phyloP scores from a whole-genome alignment of 2,797 vertebrate species.

The Sebastiscus albofasciatus region DNA sequence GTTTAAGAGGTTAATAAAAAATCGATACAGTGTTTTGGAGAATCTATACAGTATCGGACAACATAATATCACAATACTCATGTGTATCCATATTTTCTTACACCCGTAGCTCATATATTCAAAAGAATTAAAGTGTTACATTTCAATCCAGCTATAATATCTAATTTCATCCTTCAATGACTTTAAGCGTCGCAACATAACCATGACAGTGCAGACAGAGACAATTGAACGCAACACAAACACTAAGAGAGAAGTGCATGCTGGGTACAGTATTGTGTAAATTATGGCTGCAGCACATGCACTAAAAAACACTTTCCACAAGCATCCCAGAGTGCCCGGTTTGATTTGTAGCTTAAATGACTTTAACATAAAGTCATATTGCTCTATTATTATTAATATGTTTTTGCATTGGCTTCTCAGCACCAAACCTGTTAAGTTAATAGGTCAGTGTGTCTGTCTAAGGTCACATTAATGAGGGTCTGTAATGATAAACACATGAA shows the following conservation, averaged over 20 bases:
- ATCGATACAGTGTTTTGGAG: too few species aligned
- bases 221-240: neutral
- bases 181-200: neutral
- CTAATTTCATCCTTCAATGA: neutral
- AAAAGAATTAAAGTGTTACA: neutral
- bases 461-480: slow-evolving; percentile 48
- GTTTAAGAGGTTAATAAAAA: too few species aligned
- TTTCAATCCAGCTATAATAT: neutral
- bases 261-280: neutral
- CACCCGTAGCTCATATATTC: neutral
- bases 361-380: neutral
- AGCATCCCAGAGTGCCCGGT: neutral
- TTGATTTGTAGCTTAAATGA: neutral
- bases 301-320: neutral
- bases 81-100: too few species aligned
- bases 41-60: too few species aligned
- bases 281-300: neutral
- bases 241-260: neutral
- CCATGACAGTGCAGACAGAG: slow-evolving; percentile 4
- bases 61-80: too few species aligned
- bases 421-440: slow-evolving; percentile 6
- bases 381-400: neutral
- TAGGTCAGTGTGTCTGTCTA: neutral
- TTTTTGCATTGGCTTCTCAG: neutral
- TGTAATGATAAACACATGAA: slow-evolving; percentile 53